Evolutionary conservation across 2,797 vertebrate species (phyloP).

Genomic region (Erethizon dorsatum): DNA sequence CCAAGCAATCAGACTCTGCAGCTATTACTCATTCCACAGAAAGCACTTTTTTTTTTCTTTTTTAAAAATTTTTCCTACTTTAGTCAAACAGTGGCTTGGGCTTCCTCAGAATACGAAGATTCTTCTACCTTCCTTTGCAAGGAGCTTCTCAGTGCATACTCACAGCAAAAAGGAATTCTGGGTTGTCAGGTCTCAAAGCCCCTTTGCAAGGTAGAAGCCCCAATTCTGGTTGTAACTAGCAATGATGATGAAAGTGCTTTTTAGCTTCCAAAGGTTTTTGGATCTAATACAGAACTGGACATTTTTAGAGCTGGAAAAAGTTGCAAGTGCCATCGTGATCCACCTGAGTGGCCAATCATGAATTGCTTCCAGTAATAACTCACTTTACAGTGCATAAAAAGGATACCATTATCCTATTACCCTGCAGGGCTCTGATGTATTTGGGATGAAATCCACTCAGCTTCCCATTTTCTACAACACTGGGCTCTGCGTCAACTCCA

Average conservation of each 20-base stretch:
- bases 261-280: background rate
- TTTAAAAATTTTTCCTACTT: conserved; percentile 39
- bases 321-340: background rate
- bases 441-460: background rate
- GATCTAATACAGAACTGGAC: background rate
- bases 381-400: background rate
- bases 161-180: background rate
- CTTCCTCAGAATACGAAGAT: conserved; percentile 65
- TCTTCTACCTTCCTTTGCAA: conserved; percentile 33
- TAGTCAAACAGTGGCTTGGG: conserved; percentile 67
- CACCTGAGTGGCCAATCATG: background rate
- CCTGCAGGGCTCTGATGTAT: background rate
- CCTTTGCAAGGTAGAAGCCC: background rate
- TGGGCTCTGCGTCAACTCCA: background rate
- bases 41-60: background rate
- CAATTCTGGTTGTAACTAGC: background rate
- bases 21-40: conserved; percentile 69
- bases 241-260: background rate
- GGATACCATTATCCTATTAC: fast-evolving
- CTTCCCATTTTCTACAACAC: too few species aligned
- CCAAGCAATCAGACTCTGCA: conserved; percentile 54
- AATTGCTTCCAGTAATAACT: background rate
- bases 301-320: background rate
- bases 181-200: background rate
- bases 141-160: background rate